Conservation (phyloP, 1,140 invertebrate species). For the Schlechtendalia chinensis region DNA sequence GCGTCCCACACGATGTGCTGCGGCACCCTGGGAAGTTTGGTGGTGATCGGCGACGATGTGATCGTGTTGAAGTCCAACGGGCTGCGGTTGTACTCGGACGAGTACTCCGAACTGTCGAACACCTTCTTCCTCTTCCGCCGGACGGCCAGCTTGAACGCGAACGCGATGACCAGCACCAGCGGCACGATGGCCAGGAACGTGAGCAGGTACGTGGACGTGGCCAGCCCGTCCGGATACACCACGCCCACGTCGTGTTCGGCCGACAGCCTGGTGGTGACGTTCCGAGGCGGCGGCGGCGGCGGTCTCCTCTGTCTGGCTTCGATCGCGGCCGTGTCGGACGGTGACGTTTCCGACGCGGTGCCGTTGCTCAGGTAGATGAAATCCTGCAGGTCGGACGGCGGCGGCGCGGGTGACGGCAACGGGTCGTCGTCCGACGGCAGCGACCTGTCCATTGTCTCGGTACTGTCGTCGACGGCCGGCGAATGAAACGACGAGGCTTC, state of each 20-base stretch:
- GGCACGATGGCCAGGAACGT: conserved; percentile 63
- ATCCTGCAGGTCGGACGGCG: conserved; percentile 29
- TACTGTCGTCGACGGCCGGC: not conserved
- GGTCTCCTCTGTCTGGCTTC: conserved; percentile 16
- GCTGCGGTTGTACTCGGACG: conserved; percentile 62
- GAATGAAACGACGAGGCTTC: too few relatives aligned
- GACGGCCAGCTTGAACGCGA: conserved; percentile 59
- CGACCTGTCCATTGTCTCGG: not conserved
- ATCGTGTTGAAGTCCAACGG: conserved; percentile 56
- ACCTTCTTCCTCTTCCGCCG: conserved; percentile 62
- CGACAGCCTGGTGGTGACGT: not conserved
- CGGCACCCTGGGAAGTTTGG: conserved; percentile 60
- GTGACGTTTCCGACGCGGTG: not conserved
- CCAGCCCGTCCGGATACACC: conserved; percentile 54
- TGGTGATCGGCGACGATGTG: conserved; percentile 59
- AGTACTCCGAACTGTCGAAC: conserved; percentile 62
- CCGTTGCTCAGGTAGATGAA: conserved; percentile 22
- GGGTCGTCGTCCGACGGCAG: not conserved
- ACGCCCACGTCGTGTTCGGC: conserved; percentile 51
- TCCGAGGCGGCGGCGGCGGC: not conserved
- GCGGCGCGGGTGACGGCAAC: not conserved
- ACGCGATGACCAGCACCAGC: conserved; percentile 60
- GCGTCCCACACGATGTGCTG: conserved; percentile 57
- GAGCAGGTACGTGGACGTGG: conserved; percentile 62
- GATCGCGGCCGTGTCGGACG: not conserved